Evolutionary conservation across 2,797 vertebrate species (phyloP).

Genomic region (Acrossocheilus wenchowensis): DNA sequence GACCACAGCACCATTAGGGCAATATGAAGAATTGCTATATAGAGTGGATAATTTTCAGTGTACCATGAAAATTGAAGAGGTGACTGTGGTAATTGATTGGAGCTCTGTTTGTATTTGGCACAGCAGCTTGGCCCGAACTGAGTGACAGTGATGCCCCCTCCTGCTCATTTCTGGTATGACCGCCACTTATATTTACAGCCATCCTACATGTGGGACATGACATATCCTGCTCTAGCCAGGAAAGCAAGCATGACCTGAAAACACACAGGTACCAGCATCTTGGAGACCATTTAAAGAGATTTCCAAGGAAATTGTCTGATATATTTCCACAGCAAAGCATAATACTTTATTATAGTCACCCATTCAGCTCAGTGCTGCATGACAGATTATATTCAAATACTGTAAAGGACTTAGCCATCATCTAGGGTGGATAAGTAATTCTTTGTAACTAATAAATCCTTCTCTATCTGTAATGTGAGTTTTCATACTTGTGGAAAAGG

Average conservation of each 20-base stretch:
- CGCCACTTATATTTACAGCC: slow-evolving; percentile 90
- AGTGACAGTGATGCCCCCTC: not conserved
- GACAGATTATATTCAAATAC: not conserved
- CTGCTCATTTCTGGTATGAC: slow-evolving; percentile 50
- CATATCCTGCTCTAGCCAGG: slow-evolving; percentile 96
- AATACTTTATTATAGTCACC: not conserved
- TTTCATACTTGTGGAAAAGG: slow-evolving; percentile 90
- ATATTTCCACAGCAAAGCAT: not conserved
- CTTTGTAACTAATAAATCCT: not conserved
- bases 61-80: slow-evolving; percentile 92
- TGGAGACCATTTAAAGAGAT: not conserved
- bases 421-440: not conserved
- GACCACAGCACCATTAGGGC: not conserved
- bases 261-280: not conserved
- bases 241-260: slow-evolving; percentile 90
- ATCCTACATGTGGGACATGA: slow-evolving; percentile 95
- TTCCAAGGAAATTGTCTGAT: not conserved
- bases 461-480: not conserved
- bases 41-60: not conserved
- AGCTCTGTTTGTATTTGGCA: slow-evolving; percentile 87
- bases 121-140: slow-evolving; percentile 79
- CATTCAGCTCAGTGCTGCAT: not conserved
- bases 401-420: not conserved
- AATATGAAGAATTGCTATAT: not conserved
- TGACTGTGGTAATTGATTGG: slow-evolving; percentile 95